These are phyloP conservation scores for Isichthys henryi DNA, from an alignment of 2,113 vertebrate species.

Conservation along the genomic window DNA sequence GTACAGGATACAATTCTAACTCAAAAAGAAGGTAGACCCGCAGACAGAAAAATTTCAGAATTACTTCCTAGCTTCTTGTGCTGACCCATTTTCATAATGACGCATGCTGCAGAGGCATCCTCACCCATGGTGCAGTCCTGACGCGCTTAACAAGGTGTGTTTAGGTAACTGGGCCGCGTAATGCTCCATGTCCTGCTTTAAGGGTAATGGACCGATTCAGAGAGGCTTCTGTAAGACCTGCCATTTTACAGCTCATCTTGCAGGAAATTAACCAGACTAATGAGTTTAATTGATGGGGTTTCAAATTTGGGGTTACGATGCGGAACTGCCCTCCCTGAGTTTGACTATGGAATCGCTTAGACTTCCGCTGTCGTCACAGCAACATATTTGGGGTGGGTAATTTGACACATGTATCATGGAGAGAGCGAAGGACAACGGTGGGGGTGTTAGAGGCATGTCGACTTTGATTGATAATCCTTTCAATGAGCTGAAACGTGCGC, in stretches of 20 bases:
- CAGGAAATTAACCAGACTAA: conserved; percentile 18
- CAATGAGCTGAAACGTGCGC: not conserved
- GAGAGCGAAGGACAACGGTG: not conserved
- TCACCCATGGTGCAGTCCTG: not conserved
- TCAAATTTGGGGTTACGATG: not conserved
- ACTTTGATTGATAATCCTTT: not conserved
- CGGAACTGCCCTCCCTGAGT: not conserved
- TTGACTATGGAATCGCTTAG: not conserved
- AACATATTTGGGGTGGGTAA: not conserved
- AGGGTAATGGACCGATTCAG: conserved; percentile 10
- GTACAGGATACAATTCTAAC: not conserved
- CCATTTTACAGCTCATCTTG: conserved; percentile 18
- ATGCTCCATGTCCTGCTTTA: conserved; percentile 1
- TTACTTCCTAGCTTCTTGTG: not conserved
- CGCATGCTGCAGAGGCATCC: not conserved
- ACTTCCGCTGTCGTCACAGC: not conserved
- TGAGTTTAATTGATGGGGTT: conserved; percentile 14
- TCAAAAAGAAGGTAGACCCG: not conserved
- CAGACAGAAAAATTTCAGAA: not conserved
- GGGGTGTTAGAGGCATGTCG: not conserved
- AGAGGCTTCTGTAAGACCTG: not conserved
- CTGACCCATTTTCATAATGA: not conserved
- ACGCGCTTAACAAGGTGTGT: not conserved
- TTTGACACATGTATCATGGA: not conserved
- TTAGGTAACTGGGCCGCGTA: not conserved